A percentile compares a stretch with the other conserved stretches of the same genome.
Evolutionary conservation across 2,113 vertebrate genomes (phyloP).

Genomic region (Paracanthobrama guichenoti): DNA sequence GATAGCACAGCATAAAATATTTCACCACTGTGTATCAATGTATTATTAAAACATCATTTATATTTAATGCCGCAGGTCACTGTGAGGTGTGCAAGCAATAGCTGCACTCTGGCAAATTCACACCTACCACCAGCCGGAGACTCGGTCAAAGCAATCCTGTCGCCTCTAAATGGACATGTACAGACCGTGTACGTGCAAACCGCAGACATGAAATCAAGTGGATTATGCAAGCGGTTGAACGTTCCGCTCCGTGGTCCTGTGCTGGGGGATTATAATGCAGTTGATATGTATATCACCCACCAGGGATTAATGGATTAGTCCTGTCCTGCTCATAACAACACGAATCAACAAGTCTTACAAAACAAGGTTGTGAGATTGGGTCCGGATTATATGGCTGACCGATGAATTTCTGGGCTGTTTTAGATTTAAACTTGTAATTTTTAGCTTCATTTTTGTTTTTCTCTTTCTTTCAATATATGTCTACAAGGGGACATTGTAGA

Average conservation of each 20-base stretch:
- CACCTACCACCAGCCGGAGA: slow-evolving; percentile 20
- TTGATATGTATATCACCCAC: slow-evolving; percentile 67
- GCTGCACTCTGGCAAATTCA: slow-evolving; percentile 19
- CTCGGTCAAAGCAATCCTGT: slow-evolving; percentile 10
- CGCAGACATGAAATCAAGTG: slow-evolving; percentile 21
- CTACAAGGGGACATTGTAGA: background rate
- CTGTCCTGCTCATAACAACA: slow-evolving; percentile 51
- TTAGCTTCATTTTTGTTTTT: background rate
- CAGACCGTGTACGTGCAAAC: slow-evolving; percentile 1
- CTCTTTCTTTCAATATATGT: background rate
- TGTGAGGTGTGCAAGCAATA: slow-evolving; percentile 48
- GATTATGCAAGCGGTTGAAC: slow-evolving; percentile 23
- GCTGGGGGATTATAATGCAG: slow-evolving; percentile 64
- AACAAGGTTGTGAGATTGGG: background rate
- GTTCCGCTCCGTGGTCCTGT: slow-evolving; percentile 47
- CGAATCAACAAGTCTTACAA: slow-evolving; percentile 40
- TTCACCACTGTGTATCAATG: slow-evolving; percentile 49
- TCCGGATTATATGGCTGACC: background rate
- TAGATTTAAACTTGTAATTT: background rate
- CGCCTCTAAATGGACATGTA: background rate
- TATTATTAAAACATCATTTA: slow-evolving; percentile 58
- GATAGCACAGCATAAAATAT: slow-evolving; percentile 44
- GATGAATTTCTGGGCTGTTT: background rate
- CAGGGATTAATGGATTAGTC: slow-evolving; percentile 64
- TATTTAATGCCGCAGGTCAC: slow-evolving; percentile 55